Evolutionary conservation across 1,140 invertebrate genomes (phyloP).

Genomic region (Eriosoma lanigerum): DNA sequence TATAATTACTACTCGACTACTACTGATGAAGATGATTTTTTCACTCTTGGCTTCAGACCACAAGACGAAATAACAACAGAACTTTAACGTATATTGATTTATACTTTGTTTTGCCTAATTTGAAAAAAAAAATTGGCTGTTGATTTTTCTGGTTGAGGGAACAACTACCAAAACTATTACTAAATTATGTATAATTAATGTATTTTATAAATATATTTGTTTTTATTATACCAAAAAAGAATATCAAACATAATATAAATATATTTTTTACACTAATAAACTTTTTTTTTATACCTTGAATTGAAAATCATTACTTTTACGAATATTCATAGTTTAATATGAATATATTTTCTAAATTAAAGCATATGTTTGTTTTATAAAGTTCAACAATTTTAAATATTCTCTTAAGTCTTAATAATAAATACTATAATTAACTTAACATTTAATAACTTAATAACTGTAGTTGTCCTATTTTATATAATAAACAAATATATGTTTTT

Average conservation of each 20-base stretch:
- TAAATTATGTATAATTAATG: constrained; percentile 15
- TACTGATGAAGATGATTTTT: constrained; percentile 67
- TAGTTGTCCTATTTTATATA: too few species aligned
- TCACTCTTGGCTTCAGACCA: constrained; percentile 71
- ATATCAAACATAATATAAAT: constrained; percentile 36
- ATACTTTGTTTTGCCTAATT: constrained; percentile 27
- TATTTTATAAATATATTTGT: constrained; percentile 36
- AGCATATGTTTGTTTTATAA: too few species aligned
- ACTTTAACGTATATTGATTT: constrained; percentile 61
- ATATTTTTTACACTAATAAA: constrained; percentile 36
- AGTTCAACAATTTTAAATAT: too few species aligned
- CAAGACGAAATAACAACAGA: constrained; percentile 79
- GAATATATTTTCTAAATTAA: too few species aligned
- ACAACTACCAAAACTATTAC: constrained; percentile 23
- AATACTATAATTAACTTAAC: too few species aligned
- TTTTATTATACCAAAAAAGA: constrained; percentile 37
- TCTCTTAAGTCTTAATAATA: too few species aligned
- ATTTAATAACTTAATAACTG: too few species aligned
- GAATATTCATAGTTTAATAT: too few species aligned
- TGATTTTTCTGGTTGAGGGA: not conserved
- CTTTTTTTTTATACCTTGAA: constrained; percentile 22
- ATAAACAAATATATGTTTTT: too few species aligned
- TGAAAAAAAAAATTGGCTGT: not conserved
- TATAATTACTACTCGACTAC: constrained; percentile 58
- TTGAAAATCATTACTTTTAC: too few species aligned